Evolutionary conservation across 2,113 vertebrate species (phyloP).

Genomic region (Glareola pratincola): DNA sequence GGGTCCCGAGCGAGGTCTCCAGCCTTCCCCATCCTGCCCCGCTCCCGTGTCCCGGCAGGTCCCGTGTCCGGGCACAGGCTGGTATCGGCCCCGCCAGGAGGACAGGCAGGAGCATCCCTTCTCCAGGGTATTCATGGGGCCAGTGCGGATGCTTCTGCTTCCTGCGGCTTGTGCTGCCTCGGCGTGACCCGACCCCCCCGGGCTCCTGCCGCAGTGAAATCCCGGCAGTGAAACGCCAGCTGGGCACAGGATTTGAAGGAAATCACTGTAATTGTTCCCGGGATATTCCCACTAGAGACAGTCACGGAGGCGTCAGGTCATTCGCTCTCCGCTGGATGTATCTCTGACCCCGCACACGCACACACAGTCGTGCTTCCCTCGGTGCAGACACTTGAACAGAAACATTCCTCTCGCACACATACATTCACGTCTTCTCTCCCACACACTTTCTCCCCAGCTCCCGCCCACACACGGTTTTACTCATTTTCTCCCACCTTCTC

Average conservation of each 20-base stretch:
- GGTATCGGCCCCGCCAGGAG: background rate
- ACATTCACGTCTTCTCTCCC: background rate
- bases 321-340: background rate
- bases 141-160: background rate
- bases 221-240: background rate
- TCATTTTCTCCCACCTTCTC: background rate
- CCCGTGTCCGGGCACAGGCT: background rate
- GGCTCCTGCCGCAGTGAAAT: background rate
- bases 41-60: too few relatives aligned
- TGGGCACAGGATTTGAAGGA: background rate
- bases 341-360: background rate
- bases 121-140: background rate
- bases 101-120: background rate
- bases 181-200: background rate
- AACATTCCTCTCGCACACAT: background rate
- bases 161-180: background rate
- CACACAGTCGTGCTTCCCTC: background rate
- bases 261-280: background rate
- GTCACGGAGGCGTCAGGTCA: accelerated
- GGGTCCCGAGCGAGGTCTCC: background rate
- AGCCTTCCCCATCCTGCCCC: background rate
- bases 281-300: background rate
- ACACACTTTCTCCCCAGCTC: background rate
- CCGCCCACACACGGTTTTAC: background rate
- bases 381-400: background rate